Base-by-base conservation (phyloP, 2,797 vertebrate species). In the Muscicapa comitata region DNA sequence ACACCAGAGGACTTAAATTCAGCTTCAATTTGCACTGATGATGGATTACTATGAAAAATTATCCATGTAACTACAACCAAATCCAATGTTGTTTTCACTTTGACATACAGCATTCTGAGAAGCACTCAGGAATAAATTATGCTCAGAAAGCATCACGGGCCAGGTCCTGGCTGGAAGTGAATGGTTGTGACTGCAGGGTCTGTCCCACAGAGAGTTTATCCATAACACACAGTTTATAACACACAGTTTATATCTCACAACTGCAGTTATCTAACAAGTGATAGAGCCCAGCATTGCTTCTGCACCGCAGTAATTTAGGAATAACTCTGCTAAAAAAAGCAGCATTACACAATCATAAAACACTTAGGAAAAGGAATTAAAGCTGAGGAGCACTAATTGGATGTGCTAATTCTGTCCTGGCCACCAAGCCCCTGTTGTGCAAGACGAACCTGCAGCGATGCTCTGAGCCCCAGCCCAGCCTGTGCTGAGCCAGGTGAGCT, bases 301-400 rank as follows among this genome's bases (percentile, higher is more conserved):
- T 24, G 54, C 59, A 7, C 21, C 15, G 8, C 7, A 7, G 53
- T 17, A 48, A 55, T 35, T 65, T 0, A 19, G 58, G 79, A 86
- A 29, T 4, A 75, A n/a, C 88, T 75, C 76, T 42, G 67, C 88
- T 91, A 62, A 75, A 86, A 74, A 38, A 33, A n/a, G 77, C 19
- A 37, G 40, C 25, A 21, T 85, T 79, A 65, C 67, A 26, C 38
- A 72, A 75, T 82, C 1, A 0, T 9, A 7, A 65, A 89, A 65
- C 35, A 76, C 85, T 58, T 51, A 70, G 63, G 45, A 89, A 78
- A 82, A 40, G 58, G 83, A 71, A 88, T 93, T 87, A 91, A 76
- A 76, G n/a, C 4, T 19, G 89, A 68, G 71, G 71, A 63, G 15
- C 1, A 2, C 76, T 93, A 94, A 95, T 80, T 58, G 95, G 94